Evolutionary conservation across 2,888 invertebrate genomes (phyloP), one percentile per base, ranked within the genome.

Genomic region (Acrocyrtus sp.): DNA sequence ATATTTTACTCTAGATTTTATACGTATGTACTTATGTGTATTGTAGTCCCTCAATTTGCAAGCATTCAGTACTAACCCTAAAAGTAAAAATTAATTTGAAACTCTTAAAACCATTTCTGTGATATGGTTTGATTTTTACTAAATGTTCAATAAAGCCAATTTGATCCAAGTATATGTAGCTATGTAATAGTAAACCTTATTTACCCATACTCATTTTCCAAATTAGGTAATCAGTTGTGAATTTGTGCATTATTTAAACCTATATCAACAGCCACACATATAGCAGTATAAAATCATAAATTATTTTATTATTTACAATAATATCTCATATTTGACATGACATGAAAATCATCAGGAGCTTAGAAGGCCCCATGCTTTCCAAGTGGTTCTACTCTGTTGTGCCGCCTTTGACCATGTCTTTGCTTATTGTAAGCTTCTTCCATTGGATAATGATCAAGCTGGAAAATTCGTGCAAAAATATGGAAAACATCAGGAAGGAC

Each of bases 401-500:
- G 12, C 78, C 77, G 29, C 94, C 94, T n/a, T 84, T 94, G n/a
- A 87, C 89, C 57, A 91, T 93, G 86, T 93, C 93, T 0, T 90
- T 94, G 81, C 86, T 89, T 0, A 89, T 94, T 70, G 85, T 94
- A 70, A 89, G 87, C 41, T 89, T 92, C 82, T 93, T 94, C 82
- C 93, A 93, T 81, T 92, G 91, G 87, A 90, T 92, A 85, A 90
- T 92, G 83, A 87, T 86, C 72, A 90, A 91, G 84, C 85, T 93
- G 82, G 90, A 91, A 81, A 86, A 87, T 70, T 86, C 78, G 10
- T 68, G 73, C 12, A 72, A 77, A 34, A 74, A 54, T 15, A 77
- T 78, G 4, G 80, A 80, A 10, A 61, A 67, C 6, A 70, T 76
- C 43, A 22, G 60, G 10, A 51, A 68, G n/a, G 67, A 69, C 19